These are phyloP conservation scores for Aeoliscus strigatus DNA, from an alignment of 2,797 vertebrate genomes.

Conservation along the genomic window DNA sequence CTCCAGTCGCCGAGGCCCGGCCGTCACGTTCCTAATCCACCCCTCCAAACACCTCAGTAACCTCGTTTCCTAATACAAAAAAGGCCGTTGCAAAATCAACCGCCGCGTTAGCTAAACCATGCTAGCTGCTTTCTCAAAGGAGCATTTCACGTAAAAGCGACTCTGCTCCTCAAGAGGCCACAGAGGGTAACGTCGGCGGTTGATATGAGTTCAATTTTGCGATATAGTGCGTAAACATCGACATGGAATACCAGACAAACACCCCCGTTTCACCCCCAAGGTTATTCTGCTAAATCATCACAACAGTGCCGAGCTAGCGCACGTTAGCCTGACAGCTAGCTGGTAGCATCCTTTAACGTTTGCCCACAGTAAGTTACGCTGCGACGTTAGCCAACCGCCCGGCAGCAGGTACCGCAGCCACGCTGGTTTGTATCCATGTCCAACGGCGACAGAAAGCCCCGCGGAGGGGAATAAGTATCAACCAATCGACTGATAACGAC, in stretches of 20 bases:
- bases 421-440: slow-evolving; percentile 35
- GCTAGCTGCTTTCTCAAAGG: slow-evolving; percentile 42
- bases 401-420: slow-evolving; percentile 51
- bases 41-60: slow-evolving; percentile 14
- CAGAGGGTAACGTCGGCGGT: background rate
- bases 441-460: slow-evolving; percentile 1
- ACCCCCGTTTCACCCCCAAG: slow-evolving; percentile 45
- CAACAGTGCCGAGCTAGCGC: slow-evolving; percentile 59
- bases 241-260: background rate
- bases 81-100: slow-evolving; percentile 50
- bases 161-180: slow-evolving; percentile 13
- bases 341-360: slow-evolving; percentile 50
- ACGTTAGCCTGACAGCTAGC: slow-evolving; percentile 52
- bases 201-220: background rate
- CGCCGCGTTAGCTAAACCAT: slow-evolving; percentile 43
- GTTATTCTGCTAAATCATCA: slow-evolving; percentile 77
- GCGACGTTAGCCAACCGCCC: slow-evolving; percentile 51
- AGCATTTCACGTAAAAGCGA: slow-evolving; percentile 50
- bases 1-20: slow-evolving; percentile 15
- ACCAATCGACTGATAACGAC: slow-evolving; percentile 12
- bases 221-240: background rate
- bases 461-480: slow-evolving; percentile 6
- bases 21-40: slow-evolving; percentile 7
- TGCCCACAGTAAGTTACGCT: slow-evolving; percentile 28
- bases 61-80: slow-evolving; percentile 54